Evolutionary conservation across 1,140 invertebrate species (phyloP).

Genomic region (Acyrthosiphon pisum): DNA sequence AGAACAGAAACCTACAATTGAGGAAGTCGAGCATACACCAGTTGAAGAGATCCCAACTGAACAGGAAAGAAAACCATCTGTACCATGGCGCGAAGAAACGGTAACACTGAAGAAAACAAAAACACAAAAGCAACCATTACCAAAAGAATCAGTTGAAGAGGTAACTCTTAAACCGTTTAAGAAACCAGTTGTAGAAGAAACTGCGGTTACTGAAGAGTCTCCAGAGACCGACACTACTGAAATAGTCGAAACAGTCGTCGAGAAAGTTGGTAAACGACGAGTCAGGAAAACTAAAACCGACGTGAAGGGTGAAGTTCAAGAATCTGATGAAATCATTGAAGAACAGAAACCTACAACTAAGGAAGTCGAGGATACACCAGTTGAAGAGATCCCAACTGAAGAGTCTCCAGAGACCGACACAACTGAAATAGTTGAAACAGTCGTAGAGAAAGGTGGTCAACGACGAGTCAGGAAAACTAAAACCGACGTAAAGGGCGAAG

Average conservation of each 20-base stretch:
- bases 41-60: background rate
- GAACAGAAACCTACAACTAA: background rate
- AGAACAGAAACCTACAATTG: background rate
- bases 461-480: too few species aligned
- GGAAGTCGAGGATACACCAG: background rate
- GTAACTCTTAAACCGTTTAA: too few species aligned
- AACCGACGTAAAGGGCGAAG: too few species aligned
- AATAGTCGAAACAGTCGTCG: background rate
- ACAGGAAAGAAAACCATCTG: background rate
- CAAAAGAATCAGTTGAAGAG: too few species aligned
- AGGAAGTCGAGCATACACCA: background rate
- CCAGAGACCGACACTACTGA: background rate
- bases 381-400: background rate
- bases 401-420: too few species aligned
- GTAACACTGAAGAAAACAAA: too few species aligned
- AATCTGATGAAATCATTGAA: background rate
- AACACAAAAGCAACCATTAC: too few species aligned
- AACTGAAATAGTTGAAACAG: too few species aligned
- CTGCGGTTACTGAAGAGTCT: background rate
- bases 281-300: constrained; percentile 32
- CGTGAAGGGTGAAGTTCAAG: background rate
- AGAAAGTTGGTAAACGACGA: constrained; percentile 13
- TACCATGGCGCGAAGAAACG: too few species aligned
- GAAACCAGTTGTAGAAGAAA: background rate
- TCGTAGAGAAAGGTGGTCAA: too few species aligned